Conservation (phyloP, 2,113 vertebrate species). For the Melanocharis versteri region DNA sequence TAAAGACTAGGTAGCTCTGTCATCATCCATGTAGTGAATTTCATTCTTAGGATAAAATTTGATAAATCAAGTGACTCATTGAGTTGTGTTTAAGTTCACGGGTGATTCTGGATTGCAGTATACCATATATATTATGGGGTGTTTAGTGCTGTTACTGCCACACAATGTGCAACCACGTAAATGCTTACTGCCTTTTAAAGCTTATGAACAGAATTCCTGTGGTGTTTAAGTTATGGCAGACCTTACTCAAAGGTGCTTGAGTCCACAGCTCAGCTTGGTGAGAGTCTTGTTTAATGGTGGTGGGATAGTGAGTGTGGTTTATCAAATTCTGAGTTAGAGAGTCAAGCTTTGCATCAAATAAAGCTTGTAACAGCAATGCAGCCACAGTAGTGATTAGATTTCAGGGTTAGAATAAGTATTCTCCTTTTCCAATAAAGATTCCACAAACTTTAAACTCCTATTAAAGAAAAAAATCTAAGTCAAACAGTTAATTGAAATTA, state of each 20-base stretch:
- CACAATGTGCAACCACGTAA: background rate
- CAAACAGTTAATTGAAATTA: background rate
- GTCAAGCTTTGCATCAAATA: background rate
- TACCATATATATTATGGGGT: accelerated
- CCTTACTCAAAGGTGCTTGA: background rate
- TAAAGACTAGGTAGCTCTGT: background rate
- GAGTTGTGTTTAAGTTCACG: background rate
- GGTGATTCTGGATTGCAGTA: background rate
- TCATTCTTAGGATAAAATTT: background rate
- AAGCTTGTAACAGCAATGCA: background rate
- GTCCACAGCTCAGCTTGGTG: background rate
- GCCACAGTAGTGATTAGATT: background rate
- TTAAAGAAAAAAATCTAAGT: background rate
- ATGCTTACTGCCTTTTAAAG: background rate
- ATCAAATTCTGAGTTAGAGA: background rate
- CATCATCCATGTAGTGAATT: background rate
- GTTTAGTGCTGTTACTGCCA: background rate
- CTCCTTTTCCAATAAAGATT: background rate
- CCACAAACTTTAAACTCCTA: background rate
- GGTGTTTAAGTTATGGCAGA: background rate
- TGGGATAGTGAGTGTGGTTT: background rate
- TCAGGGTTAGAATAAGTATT: background rate
- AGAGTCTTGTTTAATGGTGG: background rate
- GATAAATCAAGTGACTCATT: background rate
- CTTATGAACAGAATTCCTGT: background rate